Base-by-base conservation (phyloP, 2,113 vertebrate genomes). In the Siphamia tubifer region DNA sequence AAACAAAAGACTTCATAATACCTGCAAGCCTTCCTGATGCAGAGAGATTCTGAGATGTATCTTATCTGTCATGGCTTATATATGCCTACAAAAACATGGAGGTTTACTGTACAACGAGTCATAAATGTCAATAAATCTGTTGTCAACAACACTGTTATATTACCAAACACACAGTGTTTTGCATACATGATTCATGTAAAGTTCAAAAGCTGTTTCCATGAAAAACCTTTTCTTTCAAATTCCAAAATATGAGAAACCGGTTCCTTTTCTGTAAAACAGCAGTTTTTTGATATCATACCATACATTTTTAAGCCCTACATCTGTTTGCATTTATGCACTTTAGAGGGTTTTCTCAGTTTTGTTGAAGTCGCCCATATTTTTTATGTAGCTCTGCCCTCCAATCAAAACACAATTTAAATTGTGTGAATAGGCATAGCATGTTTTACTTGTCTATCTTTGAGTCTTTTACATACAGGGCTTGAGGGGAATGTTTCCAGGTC, bases 61-160 rank as follows among this genome's bases (percentile, higher is more conserved):
- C 36, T 17, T 13, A 27, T 23, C 35, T 0, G 19, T 9, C 36
- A 10, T 3, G 43, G 63, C 58, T 83, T 89, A 81, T 91, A 91
- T 89, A 90, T 11, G 28, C 38, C 13, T 40, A 19, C 31, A 20
- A 34, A 77, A 82, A 60, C 42, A 12, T 17, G 0, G 39, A 5
- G 31, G 72, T 87, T 81, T 79, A 78, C 56, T 77, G 16, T 49
- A 43, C 54, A 66, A n/a, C n/a, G 30, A 31, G 75, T 77, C 81
- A 81, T 84, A 82, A 88, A 88, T 77, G 78, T 83, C 77, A 79
- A 60, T 74, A 77, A 77, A 86, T 72, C 61, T 70, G 80, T 69
- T 71, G 43, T 56, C 40, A 61, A 54, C 31, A 62, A 40, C 17
- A 52, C 3, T 44, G 55, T 79, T 64, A 68, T 80, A 78, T 85